A percentile compares a stretch with the other conserved stretches of the same genome.
Evolutionary conservation across 2,113 vertebrate genomes (phyloP).

Genomic region (Ctenodactylus gundi): DNA sequence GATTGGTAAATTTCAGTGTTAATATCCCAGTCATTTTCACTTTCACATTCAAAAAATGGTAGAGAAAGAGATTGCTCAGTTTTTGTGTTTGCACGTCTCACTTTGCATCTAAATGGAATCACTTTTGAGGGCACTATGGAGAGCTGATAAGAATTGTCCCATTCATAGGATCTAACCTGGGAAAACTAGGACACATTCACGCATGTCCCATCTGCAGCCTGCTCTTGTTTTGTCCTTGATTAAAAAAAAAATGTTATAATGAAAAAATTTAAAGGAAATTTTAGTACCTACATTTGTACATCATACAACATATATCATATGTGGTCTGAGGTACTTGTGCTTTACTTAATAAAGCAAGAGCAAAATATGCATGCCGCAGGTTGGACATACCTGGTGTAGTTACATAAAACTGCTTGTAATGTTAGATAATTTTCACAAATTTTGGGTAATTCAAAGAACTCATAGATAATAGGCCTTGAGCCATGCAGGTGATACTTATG

Average conservation of each 20-base stretch:
- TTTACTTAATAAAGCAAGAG: no score
- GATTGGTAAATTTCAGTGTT: slow-evolving; percentile 47
- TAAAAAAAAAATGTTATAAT: no score
- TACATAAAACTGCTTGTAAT: not conserved
- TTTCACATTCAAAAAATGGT: slow-evolving; percentile 53
- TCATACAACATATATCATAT: no score
- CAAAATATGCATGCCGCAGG: no score
- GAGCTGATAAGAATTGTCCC: not conserved
- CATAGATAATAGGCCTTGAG: not conserved
- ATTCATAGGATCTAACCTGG: not conserved
- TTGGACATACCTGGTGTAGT: no score
- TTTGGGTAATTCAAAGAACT: slow-evolving; percentile 16
- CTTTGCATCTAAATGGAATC: slow-evolving; percentile 23
- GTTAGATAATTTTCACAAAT: slow-evolving; percentile 1
- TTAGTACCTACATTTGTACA: no score
- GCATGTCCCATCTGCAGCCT: no score
- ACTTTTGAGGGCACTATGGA: not conserved
- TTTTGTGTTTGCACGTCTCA: slow-evolving; percentile 7
- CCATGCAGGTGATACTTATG: not conserved
- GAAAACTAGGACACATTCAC: slow-evolving; percentile 29
- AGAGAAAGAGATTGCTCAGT: slow-evolving; percentile 16
- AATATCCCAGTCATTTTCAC: slow-evolving; percentile 39
- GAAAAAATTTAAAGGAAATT: no score
- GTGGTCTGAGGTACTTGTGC: no score
- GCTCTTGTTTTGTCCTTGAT: no score